A percentile compares a stretch with the other conserved stretches of the same genome.
Conservation (phyloP, 2,888 invertebrate genomes). For the Chirona hameri region DNA sequence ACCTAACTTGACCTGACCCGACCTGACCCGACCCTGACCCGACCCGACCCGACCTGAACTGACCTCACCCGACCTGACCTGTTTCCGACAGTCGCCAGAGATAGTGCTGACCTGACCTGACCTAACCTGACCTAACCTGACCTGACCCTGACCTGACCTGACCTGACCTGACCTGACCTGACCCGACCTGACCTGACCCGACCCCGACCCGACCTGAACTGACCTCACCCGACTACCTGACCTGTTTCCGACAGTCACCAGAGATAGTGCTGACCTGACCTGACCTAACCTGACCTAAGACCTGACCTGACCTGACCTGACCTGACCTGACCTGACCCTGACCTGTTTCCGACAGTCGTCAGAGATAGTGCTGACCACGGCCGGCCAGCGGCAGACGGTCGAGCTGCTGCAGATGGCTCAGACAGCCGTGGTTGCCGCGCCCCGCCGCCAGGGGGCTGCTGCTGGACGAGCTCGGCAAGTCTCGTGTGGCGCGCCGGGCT, state of each 20-base stretch:
- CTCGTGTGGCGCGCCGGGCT: constrained; percentile 24
- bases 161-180: no score
- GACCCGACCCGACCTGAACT: background rate
- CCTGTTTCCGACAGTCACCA: no score
- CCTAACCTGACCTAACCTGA: background rate
- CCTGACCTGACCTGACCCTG: background rate
- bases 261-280: background rate
- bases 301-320: background rate
- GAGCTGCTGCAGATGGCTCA: constrained; percentile 2
- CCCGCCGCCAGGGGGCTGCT: background rate
- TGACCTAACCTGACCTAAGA: no score
- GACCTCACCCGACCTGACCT: background rate
- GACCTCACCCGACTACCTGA: constrained; percentile 33
- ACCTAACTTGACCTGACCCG: constrained; percentile 27
- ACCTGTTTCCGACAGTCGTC: background rate
- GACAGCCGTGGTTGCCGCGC: background rate
- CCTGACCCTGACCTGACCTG: no score
- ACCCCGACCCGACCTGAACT: constrained; percentile 31
- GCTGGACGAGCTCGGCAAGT: constrained; percentile 11
- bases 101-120: no score
- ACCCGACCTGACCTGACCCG: no score
- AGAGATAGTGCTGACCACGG: background rate
- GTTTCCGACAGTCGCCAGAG: background rate
- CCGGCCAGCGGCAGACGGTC: constrained; percentile 5
- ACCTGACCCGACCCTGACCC: no score